Conservation (phyloP, 2,113 vertebrate species). For the Rhodinocichla rosea region DNA sequence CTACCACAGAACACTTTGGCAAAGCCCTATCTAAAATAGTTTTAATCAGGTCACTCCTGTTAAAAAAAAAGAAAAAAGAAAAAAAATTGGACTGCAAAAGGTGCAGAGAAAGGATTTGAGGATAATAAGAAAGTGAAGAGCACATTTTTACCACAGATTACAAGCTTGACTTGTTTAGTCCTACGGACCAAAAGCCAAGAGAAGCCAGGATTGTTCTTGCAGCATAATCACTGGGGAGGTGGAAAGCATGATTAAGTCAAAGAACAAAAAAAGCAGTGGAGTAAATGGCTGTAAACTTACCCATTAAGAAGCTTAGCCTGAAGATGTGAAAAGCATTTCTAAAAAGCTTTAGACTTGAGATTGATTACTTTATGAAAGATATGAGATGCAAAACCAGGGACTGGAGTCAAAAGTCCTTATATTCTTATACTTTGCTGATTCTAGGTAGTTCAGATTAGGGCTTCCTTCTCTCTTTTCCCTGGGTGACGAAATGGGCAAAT, state of each 20-base stretch:
- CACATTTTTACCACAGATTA: not conserved
- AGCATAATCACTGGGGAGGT: not conserved
- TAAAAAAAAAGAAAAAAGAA: not conserved
- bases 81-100: not conserved
- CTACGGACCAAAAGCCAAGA: not conserved
- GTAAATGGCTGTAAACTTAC: not conserved
- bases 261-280: not conserved
- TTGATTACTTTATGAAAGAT: not conserved
- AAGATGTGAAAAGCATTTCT: not conserved
- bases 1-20: not conserved
- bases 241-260: not conserved
- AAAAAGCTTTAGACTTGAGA: not conserved
- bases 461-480: not conserved
- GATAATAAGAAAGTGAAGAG: not conserved
- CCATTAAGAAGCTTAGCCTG: not conserved
- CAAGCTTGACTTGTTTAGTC: not conserved
- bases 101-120: not conserved
- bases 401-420: not conserved
- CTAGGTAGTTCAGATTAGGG: not conserved
- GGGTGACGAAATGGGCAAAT: not conserved
- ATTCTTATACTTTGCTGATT: not conserved
- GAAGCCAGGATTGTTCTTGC: not conserved
- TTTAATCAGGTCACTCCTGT: not conserved
- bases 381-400: not conserved
- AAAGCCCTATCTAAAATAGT: not conserved